phyloP scores from a whole-genome alignment of 2,113 vertebrate species.

The Scophthalmus maximus region DNA sequence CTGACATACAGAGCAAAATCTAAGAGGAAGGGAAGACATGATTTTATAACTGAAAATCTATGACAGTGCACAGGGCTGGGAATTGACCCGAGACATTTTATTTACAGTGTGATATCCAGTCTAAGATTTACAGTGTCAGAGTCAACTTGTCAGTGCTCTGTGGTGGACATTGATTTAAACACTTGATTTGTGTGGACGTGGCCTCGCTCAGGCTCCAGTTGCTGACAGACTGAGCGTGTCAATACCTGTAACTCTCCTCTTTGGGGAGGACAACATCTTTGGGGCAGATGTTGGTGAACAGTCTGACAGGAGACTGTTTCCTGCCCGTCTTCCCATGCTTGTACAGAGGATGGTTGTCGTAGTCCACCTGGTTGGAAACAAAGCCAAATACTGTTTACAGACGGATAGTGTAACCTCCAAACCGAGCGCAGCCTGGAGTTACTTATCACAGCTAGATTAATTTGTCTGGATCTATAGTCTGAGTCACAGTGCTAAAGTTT shows the following conservation, averaged over 20 bases:
- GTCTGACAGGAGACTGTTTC: slow-evolving; percentile 93
- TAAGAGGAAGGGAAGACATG: slow-evolving; percentile 56
- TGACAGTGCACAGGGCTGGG: too few relatives aligned
- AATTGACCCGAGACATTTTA: too few relatives aligned
- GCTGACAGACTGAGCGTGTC: neutral
- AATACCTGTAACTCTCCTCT: slow-evolving; percentile 94
- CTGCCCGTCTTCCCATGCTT: slow-evolving; percentile 94
- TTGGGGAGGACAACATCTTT: slow-evolving; percentile 85
- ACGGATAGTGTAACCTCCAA: neutral
- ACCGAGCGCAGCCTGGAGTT: too few relatives aligned
- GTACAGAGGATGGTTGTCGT: slow-evolving; percentile 95
- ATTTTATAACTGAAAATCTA: neutral
- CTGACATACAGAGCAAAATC: slow-evolving; percentile 89
- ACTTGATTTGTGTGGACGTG: neutral
- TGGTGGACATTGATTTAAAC: too few relatives aligned
- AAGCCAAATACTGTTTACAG: neutral
- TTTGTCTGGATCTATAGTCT: neutral
- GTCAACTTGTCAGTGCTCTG: too few relatives aligned
- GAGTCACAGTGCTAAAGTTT: neutral
- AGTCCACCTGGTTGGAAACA: slow-evolving; percentile 88
- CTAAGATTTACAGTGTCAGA: too few relatives aligned
- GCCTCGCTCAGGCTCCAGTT: neutral
- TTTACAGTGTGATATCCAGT: too few relatives aligned
- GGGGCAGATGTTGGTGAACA: slow-evolving; percentile 92
- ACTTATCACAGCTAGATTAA: too few relatives aligned